Evolutionary conservation across 2,888 invertebrate genomes (phyloP).

Genomic region (Halictus ligatus): DNA sequence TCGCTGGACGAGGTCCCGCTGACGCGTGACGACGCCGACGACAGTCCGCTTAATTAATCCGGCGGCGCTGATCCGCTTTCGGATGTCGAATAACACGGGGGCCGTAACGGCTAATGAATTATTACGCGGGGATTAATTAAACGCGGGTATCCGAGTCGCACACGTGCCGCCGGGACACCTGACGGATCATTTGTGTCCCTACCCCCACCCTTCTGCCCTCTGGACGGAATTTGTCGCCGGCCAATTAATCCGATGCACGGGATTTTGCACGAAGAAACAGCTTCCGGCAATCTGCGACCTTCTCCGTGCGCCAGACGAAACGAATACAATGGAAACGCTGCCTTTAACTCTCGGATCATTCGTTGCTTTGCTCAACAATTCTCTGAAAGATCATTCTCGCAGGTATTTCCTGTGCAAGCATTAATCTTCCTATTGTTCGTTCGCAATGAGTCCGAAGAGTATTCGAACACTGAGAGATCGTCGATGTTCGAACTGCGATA

Average conservation of each 20-base stretch:
- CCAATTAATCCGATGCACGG: slow-evolving; percentile 12
- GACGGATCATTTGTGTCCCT: slow-evolving; percentile 5
- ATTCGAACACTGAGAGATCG: too few relatives aligned
- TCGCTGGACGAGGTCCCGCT: not conserved
- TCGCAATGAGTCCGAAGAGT: too few relatives aligned
- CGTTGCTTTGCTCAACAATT: too few relatives aligned
- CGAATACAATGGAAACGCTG: not conserved
- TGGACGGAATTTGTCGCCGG: not conserved
- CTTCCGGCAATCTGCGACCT: not conserved
- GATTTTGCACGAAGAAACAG: not conserved
- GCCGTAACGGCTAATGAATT: slow-evolving; percentile 12
- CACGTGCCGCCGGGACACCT: not conserved
- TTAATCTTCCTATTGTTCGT: too few relatives aligned
- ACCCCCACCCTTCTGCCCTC: not conserved
- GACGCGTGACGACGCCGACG: not conserved
- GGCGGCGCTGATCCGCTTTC: not conserved
- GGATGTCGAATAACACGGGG: not conserved
- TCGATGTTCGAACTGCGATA: too few relatives aligned
- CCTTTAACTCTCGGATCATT: not conserved
- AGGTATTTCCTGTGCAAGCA: too few relatives aligned
- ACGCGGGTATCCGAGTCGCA: not conserved
- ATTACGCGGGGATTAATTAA: slow-evolving; percentile 44
- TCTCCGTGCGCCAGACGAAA: not conserved
- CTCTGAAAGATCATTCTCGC: too few relatives aligned
- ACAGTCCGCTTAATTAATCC: slow-evolving; percentile 19